Conservation (phyloP, 2,113 vertebrate genomes). For the Microcebus ravelobensis region DNA sequence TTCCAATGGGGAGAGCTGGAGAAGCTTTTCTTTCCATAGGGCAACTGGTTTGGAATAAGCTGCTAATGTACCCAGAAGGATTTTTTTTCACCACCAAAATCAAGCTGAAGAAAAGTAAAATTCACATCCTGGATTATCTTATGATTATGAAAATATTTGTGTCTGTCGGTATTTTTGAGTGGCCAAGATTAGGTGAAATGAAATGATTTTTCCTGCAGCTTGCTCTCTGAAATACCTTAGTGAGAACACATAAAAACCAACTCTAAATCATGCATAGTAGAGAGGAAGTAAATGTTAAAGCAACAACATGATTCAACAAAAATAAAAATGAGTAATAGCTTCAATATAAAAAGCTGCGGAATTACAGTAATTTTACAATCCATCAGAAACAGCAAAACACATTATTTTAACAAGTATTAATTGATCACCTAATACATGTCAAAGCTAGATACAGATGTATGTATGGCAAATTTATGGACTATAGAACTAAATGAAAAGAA, state of each 20-base stretch:
- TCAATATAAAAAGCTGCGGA: conserved; percentile 63
- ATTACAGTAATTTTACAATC: conserved; percentile 46
- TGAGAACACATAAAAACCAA: conserved; percentile 45
- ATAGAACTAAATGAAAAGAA: conserved; percentile 44
- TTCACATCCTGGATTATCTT: conserved; percentile 38
- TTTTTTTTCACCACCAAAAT: conserved; percentile 29
- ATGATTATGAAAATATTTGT: conserved; percentile 57
- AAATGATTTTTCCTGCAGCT: not conserved
- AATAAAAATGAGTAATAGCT: conserved; percentile 63
- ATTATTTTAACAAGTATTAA: conserved; percentile 49
- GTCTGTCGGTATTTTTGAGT: conserved; percentile 26
- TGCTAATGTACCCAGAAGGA: not conserved
- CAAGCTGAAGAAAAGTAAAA: conserved; percentile 48
- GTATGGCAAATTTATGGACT: not conserved
- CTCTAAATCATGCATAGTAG: not conserved
- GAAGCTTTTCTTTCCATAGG: conserved; percentile 27
- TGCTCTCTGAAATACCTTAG: conserved; percentile 57
- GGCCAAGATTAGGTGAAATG: conserved; percentile 13
- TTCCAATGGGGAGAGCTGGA: not conserved
- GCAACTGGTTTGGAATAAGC: not conserved
- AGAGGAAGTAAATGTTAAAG: conserved; percentile 68
- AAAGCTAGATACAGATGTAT: not conserved
- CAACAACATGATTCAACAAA: conserved; percentile 68
- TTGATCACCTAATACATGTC: conserved; percentile 21
- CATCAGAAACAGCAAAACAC: conserved; percentile 49